Percentiles rank a stretch among this genome's conserved stretches.
These are phyloP conservation scores for Hippoglossus hippoglossus DNA, from an alignment of 2,797 vertebrate species.

Conservation along the genomic window DNA sequence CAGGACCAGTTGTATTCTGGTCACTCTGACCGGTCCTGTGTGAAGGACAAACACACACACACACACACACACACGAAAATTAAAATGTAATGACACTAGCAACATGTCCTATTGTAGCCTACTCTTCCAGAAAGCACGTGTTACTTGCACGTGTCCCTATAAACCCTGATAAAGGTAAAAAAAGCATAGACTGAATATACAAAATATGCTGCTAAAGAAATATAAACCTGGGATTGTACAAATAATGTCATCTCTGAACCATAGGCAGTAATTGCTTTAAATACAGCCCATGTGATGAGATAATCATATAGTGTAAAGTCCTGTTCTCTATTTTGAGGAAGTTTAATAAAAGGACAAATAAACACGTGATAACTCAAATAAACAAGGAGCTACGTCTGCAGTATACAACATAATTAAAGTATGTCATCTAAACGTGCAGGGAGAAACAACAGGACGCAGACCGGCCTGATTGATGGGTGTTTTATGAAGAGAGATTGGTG, in stretches of 20 bases:
- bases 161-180: no score
- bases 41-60: conserved; percentile 52
- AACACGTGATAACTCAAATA: not conserved
- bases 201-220: not conserved
- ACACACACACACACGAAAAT: not conserved
- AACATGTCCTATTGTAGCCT: not conserved
- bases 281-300: not conserved
- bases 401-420: not conserved
- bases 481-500: conserved; percentile 3
- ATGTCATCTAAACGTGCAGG: not conserved
- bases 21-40: conserved; percentile 74
- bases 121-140: not conserved
- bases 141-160: not conserved
- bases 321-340: conserved; percentile 5
- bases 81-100: not conserved
- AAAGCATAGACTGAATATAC: no score
- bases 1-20: conserved; percentile 70
- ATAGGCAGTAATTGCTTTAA: not conserved
- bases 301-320: not conserved
- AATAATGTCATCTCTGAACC: not conserved
- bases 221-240: not conserved
- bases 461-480: not conserved
- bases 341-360: conserved; percentile 3
- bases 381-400: not conserved
- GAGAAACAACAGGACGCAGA: not conserved